A percentile compares a stretch with the other conserved stretches of the same genome.
These are phyloP conservation scores for Anolis carolinensis DNA, from an alignment of 2,113 vertebrate genomes.

Conservation along the genomic window DNA sequence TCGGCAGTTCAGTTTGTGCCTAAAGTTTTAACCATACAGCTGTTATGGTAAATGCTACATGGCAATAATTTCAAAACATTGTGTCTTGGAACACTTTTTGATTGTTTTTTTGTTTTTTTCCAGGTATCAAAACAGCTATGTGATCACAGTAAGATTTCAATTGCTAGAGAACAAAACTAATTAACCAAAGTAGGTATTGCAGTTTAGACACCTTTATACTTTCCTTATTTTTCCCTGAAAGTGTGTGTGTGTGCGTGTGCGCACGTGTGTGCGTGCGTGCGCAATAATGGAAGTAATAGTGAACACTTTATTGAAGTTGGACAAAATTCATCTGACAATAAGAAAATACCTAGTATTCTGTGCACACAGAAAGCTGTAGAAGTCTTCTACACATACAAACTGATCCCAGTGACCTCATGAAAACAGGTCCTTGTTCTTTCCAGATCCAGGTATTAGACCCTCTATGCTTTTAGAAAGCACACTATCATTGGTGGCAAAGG, in stretches of 20 bases:
- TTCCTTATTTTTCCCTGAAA: constrained; percentile 53
- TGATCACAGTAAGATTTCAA: constrained; percentile 51
- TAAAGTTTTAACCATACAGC: constrained; percentile 83
- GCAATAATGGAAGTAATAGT: background rate
- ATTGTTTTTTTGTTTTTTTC: constrained; percentile 66
- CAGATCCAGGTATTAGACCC: background rate
- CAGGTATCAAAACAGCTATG: constrained; percentile 67
- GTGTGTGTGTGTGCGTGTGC: too few relatives aligned
- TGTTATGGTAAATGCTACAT: constrained; percentile 81
- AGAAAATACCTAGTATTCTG: background rate
- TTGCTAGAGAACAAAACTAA: constrained; percentile 56
- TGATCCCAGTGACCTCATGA: background rate
- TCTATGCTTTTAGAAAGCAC: background rate
- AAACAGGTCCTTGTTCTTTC: background rate
- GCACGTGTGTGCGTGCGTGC: too few relatives aligned
- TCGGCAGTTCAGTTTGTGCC: constrained; percentile 84
- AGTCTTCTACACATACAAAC: background rate
- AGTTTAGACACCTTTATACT: constrained; percentile 42
- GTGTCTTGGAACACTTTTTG: constrained; percentile 72
- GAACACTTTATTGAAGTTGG: background rate
- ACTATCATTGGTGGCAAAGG: background rate
- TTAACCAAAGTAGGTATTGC: constrained; percentile 44
- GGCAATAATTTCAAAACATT: constrained; percentile 80
- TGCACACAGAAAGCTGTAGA: background rate
- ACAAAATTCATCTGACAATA: background rate